Conservation (phyloP, 30 jellyfish, hydroid and myxozoan genomes). For the Aurelia aurita complex sp. Pacific region DNA sequence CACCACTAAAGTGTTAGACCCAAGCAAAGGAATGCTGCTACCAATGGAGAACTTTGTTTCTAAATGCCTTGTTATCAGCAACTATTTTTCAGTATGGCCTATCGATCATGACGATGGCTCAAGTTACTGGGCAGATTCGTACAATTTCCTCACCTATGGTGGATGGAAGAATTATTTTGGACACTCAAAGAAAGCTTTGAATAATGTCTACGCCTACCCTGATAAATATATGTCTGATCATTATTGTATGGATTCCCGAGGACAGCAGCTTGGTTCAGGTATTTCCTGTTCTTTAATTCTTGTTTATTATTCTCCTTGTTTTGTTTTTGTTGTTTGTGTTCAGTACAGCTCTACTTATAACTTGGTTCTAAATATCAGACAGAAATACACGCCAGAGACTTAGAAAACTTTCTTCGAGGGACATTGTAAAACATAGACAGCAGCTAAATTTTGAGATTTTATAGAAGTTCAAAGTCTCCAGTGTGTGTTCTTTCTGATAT, state of each 20-base stretch:
- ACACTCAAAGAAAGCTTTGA: conserved; percentile 70
- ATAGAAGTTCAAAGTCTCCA: no score
- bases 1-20: conserved; percentile 79
- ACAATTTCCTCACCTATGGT: conserved; percentile 84
- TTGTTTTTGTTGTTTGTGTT: neutral
- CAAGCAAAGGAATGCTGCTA: conserved; percentile 44
- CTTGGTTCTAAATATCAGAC: no score
- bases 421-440: no score
- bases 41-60: conserved; percentile 79
- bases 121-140: conserved; percentile 89
- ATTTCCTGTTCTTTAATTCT: neutral
- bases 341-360: neutral
- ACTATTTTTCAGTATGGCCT: conserved; percentile 94
- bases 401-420: no score
- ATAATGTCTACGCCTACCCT: conserved; percentile 88
- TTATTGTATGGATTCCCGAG: conserved; percentile 85
- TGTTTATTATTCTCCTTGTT: neutral
- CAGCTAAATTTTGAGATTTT: no score
- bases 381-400: no score
- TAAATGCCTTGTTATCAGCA: conserved; percentile 69
- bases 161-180: conserved; percentile 95
- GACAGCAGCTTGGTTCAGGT: conserved; percentile 80
- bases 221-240: conserved; percentile 73
- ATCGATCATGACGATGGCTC: conserved; percentile 99
- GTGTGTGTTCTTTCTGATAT: no score